Evolutionary conservation across 1,140 invertebrate genomes (phyloP).

Genomic region (Glomeris maerens): DNA sequence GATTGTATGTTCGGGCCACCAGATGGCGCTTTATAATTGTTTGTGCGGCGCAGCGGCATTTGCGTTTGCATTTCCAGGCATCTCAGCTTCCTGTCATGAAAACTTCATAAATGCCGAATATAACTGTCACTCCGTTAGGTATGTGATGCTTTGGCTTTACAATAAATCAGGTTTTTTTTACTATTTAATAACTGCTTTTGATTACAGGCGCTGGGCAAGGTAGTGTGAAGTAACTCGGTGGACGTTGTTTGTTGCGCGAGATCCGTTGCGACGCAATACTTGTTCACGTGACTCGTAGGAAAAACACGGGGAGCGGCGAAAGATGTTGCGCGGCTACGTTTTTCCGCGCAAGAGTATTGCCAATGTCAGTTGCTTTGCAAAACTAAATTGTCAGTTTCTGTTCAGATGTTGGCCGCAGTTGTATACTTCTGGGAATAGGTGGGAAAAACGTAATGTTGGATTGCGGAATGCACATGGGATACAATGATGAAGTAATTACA

Average conservation of each 20-base stretch:
- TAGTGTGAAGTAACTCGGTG: too few relatives aligned
- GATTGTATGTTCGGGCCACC: too few relatives aligned
- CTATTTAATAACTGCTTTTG: slow-evolving; percentile 11
- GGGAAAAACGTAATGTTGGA: slow-evolving; percentile 99
- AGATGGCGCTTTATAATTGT: too few relatives aligned
- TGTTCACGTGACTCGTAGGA: background rate
- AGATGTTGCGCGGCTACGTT: too few relatives aligned
- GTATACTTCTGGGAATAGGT: slow-evolving; percentile 88
- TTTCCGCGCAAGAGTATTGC: too few relatives aligned
- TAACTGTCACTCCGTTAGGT: slow-evolving; percentile 75
- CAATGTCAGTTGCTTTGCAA: too few relatives aligned
- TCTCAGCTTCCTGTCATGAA: too few relatives aligned
- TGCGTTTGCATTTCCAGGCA: too few relatives aligned
- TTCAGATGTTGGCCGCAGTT: slow-evolving; percentile 96
- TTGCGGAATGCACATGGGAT: slow-evolving; percentile 99
- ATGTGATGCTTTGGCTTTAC: slow-evolving; percentile 11
- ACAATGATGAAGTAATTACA: slow-evolving; percentile 67
- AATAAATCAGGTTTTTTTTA: slow-evolving; percentile 6
- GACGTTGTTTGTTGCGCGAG: slow-evolving; percentile 1
- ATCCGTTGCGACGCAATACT: background rate
- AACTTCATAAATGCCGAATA: slow-evolving; percentile 54
- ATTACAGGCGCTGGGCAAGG: slow-evolving; percentile 50
- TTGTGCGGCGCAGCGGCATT: too few relatives aligned
- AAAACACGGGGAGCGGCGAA: too few relatives aligned
- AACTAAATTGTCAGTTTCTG: slow-evolving; percentile 1